Base-by-base conservation (phyloP, 2,888 invertebrate species). In the Anthrax anthrax region DNA sequence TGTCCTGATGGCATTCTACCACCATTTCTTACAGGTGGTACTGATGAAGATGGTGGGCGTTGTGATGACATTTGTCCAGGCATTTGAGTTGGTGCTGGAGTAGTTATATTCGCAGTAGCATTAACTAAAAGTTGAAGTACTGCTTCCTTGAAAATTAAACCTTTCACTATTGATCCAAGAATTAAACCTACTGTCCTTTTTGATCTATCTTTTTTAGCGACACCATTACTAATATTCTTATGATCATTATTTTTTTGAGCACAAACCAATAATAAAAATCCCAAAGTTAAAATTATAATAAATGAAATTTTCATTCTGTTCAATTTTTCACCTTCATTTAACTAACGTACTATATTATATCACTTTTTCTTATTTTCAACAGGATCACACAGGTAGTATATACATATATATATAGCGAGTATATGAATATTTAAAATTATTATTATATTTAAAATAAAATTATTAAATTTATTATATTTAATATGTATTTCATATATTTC, bases 111-210 rank as follows among this genome's bases (percentile, higher is more conserved):
- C 16, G 40, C 37, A 36, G 45, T 34, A 8, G 46, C 46, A 37
- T 46, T 46, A 18, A 37, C 46, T 13, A 46, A 14, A 14, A 46
- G 10, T 37, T 46, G 40, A 17, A 46, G 27, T 2, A 41, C 42
- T n/a, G 46, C 42, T 17, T 46, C 46, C 16, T 46, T 46, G 2
- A 46, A 23, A 12, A 42, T 32, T 8, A 46, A 19, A n/a, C 46
- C 42, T 42, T 46, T 46, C 23, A 46, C 18, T 8, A 46, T 19
- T 14, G 46, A 46, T 1, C 46, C 46, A 37, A 46, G 42, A 18
- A 42, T 37, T 8, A 46, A 16, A 18, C 18, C 18, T 12, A 46
- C 32, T 14, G 46, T 46, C 17, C 46, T 37, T 38, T 46, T 46
- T 37, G 42, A 42, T 8, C 46, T 42, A 32, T 32, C 13, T 12